A percentile compares a stretch with the other conserved stretches of the same genome.
Evolutionary conservation across 2,113 vertebrate genomes (phyloP).

Genomic region (Cichladusa arquata): DNA sequence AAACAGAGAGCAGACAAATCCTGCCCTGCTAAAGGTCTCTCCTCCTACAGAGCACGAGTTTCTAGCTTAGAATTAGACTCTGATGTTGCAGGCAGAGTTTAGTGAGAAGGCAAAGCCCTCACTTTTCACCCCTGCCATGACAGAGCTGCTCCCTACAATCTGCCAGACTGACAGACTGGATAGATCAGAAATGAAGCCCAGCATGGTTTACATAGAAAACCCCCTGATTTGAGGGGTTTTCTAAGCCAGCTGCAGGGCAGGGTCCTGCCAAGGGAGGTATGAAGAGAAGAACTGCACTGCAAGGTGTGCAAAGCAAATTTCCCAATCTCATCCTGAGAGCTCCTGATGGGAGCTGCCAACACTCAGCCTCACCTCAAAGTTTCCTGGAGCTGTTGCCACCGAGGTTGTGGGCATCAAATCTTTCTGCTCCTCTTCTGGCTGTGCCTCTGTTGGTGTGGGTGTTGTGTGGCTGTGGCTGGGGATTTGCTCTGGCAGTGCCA

Average conservation of each 20-base stretch:
- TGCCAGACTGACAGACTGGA: not conserved
- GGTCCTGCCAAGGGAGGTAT: not conserved
- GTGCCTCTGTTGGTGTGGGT: not conserved
- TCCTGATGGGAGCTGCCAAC: not conserved
- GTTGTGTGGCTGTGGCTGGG: not conserved
- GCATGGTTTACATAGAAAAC: not conserved
- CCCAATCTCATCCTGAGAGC: accelerated
- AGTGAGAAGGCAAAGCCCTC: not conserved
- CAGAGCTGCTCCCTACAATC: not conserved
- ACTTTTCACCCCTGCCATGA: not conserved
- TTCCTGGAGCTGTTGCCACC: not conserved
- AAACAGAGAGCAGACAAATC: not conserved
- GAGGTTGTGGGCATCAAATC: not conserved
- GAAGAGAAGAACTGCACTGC: not conserved
- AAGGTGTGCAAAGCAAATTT: not conserved
- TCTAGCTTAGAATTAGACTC: not conserved
- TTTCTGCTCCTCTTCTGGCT: not conserved
- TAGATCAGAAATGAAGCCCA: not conserved
- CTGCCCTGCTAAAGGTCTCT: not conserved
- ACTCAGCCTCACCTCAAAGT: not conserved
- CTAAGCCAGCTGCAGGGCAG: not conserved
- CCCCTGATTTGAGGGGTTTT: not conserved
- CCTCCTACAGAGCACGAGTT: not conserved
- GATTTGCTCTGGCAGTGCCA: not conserved
- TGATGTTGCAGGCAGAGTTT: not conserved